These are phyloP conservation scores for Mesitornis unicolor DNA, from an alignment of 2,113 vertebrate genomes.

Conservation along the genomic window DNA sequence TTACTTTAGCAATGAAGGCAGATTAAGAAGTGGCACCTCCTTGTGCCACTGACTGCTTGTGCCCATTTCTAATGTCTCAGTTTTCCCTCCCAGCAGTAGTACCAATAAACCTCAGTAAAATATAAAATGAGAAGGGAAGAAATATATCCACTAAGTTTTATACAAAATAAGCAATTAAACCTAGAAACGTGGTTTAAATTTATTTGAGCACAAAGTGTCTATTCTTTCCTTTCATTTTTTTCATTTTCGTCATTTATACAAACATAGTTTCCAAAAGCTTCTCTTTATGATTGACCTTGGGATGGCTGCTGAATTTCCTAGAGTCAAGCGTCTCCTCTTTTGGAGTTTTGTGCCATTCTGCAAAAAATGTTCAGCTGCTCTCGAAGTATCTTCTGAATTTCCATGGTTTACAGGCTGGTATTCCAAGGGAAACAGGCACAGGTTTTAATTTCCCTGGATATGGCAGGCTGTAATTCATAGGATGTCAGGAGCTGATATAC, in stretches of 20 bases:
- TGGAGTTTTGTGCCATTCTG: not conserved
- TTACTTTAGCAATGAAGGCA: not conserved
- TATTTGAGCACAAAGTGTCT: not conserved
- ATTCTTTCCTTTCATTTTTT: not conserved
- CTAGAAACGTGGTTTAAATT: not conserved
- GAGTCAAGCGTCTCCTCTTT: not conserved
- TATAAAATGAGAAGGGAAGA: not conserved
- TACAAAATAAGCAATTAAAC: not conserved
- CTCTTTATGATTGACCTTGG: not conserved
- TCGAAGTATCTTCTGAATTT: not conserved
- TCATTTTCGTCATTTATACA: not conserved
- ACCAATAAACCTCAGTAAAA: not conserved
- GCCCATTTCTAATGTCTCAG: not conserved
- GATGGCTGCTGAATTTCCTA: not conserved
- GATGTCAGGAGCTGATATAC: not conserved
- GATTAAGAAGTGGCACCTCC: not conserved
- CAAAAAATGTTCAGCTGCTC: not conserved
- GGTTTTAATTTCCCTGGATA: not conserved
- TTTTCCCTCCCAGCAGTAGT: not conserved
- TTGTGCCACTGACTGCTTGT: not conserved
- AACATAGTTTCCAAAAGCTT: not conserved
- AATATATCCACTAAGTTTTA: not conserved
- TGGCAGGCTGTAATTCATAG: not conserved
- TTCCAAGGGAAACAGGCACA: not conserved
- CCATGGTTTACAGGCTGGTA: not conserved